Percentiles rank a stretch among this genome's conserved stretches.
Conservation (phyloP, 2,797 vertebrate genomes). For the Gallinago stenura region DNA sequence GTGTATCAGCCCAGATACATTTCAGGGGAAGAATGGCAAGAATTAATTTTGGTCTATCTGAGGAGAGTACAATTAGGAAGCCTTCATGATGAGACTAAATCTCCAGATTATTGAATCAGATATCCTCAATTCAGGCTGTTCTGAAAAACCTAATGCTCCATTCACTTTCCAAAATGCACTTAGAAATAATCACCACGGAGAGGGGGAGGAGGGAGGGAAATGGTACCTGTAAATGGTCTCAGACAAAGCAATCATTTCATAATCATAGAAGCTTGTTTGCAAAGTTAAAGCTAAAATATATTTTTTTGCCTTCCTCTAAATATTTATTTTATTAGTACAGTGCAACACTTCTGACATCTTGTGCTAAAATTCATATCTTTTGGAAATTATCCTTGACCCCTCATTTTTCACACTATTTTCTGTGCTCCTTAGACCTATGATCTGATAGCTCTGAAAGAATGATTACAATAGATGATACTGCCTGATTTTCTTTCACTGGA, state of each 20-base stretch:
- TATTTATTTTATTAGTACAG: neutral
- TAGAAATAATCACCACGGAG: neutral
- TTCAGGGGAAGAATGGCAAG: slow-evolving; percentile 42
- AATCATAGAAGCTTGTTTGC: neutral
- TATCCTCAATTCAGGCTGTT: neutral
- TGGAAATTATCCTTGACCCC: neutral
- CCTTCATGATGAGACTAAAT: slow-evolving; percentile 50
- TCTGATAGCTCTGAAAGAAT: neutral
- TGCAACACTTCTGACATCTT: neutral
- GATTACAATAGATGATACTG: neutral
- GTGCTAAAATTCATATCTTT: neutral
- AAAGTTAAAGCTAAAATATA: neutral
- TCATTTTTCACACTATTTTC: neutral
- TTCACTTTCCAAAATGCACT: neutral
- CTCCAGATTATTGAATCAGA: slow-evolving; percentile 44
- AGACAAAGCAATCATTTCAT: neutral
- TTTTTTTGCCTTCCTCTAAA: neutral
- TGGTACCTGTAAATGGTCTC: neutral
- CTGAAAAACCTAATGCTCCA: neutral
- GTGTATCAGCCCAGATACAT: slow-evolving; percentile 37
- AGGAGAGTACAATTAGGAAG: slow-evolving; percentile 44
- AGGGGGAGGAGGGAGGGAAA: neutral
- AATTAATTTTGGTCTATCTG: slow-evolving; percentile 49
- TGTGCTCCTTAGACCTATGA: neutral
- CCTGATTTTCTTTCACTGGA: neutral